Evolutionary conservation across 2,888 invertebrate genomes (phyloP).

Genomic region (Patella depressa): DNA sequence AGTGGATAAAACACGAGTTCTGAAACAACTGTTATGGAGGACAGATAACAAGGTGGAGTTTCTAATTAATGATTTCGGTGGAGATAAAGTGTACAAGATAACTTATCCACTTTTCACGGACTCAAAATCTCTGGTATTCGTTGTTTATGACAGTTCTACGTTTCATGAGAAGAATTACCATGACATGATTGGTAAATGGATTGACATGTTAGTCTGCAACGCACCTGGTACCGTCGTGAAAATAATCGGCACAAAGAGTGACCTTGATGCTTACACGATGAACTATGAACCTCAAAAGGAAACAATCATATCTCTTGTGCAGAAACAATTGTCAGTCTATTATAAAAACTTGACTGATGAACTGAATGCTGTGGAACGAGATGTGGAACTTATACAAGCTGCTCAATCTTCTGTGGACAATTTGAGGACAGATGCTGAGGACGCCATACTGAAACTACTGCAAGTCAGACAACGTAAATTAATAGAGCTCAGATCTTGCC

Average conservation of each 20-base stretch:
- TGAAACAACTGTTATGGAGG: constrained; percentile 59
- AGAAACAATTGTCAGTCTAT: constrained; percentile 46
- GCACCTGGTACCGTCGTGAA: constrained; percentile 66
- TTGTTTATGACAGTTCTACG: constrained; percentile 61
- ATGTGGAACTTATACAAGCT: constrained; percentile 39
- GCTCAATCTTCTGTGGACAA: constrained; percentile 20
- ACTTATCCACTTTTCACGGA: constrained; percentile 62
- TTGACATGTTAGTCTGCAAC: constrained; percentile 57
- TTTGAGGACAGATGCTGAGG: constrained; percentile 28
- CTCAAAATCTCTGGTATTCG: constrained; percentile 56
- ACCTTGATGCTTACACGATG: constrained; percentile 37
- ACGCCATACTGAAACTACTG: constrained; percentile 38
- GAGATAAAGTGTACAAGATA: constrained; percentile 58
- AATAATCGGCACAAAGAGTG: constrained; percentile 66
- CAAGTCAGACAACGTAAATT: constrained; percentile 45
- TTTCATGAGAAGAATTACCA: constrained; percentile 53
- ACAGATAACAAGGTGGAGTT: constrained; percentile 66
- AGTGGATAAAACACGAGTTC: constrained; percentile 52
- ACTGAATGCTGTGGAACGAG: constrained; percentile 46
- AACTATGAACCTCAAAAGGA: constrained; percentile 28
- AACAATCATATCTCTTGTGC: constrained; percentile 46
- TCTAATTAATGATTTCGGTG: constrained; percentile 65
- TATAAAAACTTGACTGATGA: constrained; percentile 46
- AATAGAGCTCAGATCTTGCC: constrained; percentile 49
- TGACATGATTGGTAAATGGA: constrained; percentile 60